These are phyloP conservation scores for Pseudopodoces humilis DNA, from an alignment of 2,113 vertebrate species.

Conservation along the genomic window DNA sequence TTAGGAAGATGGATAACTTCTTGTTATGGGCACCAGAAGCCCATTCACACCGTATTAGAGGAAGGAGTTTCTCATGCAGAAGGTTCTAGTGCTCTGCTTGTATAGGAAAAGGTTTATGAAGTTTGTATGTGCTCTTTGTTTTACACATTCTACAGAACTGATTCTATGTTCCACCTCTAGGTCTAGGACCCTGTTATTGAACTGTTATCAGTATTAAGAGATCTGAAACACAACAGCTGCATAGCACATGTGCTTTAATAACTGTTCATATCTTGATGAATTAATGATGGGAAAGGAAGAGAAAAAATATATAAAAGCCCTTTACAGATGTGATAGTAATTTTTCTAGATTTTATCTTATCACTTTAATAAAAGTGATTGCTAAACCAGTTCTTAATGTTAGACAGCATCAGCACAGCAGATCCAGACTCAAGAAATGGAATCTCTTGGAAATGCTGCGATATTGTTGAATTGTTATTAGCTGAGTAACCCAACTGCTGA, in stretches of 20 bases:
- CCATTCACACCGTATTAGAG: neutral
- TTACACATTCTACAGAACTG: neutral
- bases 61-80: neutral
- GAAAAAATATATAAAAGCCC: neutral
- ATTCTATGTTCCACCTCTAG: neutral
- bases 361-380: neutral
- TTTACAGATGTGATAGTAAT: neutral
- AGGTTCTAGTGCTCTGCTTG: neutral
- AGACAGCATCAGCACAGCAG: neutral
- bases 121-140: neutral
- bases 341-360: neutral
- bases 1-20: neutral
- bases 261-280: neutral
- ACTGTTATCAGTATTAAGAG: neutral
- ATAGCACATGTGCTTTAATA: neutral
- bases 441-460: neutral
- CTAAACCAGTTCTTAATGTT: neutral
- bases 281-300: neutral
- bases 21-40: too few species aligned
- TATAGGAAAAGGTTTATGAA: neutral
- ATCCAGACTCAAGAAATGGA: neutral
- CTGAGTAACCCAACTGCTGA: neutral
- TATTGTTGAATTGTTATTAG: neutral
- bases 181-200: neutral
- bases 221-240: neutral